phyloP scores from a whole-genome alignment of 2,797 vertebrate species.

The Acipenser transmontanus region DNA sequence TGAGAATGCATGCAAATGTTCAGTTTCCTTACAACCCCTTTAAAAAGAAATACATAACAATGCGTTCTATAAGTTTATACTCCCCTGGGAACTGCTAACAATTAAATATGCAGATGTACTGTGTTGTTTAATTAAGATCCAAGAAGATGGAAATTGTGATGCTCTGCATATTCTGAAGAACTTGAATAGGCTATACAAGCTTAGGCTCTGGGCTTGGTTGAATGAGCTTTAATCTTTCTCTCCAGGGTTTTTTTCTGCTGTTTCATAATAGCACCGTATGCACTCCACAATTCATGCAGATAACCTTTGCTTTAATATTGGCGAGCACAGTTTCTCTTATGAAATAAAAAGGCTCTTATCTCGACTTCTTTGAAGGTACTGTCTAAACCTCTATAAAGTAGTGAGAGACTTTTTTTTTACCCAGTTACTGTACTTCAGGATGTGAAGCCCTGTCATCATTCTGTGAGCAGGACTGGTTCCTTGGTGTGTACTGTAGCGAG shows the following conservation, averaged over 20 bases:
- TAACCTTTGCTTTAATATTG: neutral
- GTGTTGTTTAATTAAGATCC: conserved; percentile 1
- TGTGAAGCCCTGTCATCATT: too few species aligned
- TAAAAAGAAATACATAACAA: neutral
- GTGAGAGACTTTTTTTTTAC: too few species aligned
- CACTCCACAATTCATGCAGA: neutral
- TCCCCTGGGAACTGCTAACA: neutral
- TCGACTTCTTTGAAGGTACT: neutral
- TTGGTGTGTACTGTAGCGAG: too few species aligned
- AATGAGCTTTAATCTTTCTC: neutral
- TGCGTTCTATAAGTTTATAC: too few species aligned
- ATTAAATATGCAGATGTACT: neutral
- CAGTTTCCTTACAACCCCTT: neutral
- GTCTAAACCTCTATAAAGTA: neutral
- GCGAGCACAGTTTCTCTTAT: too few species aligned
- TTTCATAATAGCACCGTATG: neutral
- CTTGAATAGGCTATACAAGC: neutral
- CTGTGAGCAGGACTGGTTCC: too few species aligned
- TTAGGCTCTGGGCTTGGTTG: neutral
- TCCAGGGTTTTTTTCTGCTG: neutral
- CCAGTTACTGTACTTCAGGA: too few species aligned
- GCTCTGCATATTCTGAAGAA: neutral
- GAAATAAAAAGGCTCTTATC: neutral
- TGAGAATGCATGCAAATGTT: too few species aligned
- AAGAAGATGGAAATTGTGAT: neutral